phyloP scores from a whole-genome alignment of 2,797 vertebrate species.

The Picus viridis region DNA sequence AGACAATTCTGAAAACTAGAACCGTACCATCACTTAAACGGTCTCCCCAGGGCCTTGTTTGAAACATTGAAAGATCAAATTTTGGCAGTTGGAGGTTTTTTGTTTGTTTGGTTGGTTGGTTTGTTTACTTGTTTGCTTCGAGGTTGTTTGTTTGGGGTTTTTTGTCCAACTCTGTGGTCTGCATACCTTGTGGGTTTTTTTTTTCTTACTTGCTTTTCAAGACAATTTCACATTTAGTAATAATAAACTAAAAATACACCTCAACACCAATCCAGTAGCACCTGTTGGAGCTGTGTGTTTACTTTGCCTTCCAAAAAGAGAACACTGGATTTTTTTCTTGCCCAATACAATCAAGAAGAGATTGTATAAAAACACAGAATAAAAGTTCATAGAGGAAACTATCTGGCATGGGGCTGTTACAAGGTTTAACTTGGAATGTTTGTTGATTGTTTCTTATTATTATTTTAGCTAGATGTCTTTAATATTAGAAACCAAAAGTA shows the following conservation, averaged over 20 bases:
- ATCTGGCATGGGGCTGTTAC: background rate
- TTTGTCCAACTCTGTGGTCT: background rate
- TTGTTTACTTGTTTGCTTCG: too few relatives aligned
- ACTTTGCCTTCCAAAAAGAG: background rate
- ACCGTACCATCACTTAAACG: background rate
- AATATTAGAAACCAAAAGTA: background rate
- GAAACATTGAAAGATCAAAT: background rate
- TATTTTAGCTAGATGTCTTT: background rate
- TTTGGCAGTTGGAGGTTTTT: background rate
- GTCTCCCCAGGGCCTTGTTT: background rate
- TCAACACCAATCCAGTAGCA: background rate
- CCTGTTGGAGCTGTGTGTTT: background rate
- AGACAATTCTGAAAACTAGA: background rate
- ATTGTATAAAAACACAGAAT: background rate
- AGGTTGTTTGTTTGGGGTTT: too few relatives aligned
- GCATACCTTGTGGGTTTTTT: fast-evolving
- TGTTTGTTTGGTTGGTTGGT: background rate
- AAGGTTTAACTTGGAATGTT: background rate
- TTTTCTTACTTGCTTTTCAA: background rate
- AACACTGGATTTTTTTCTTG: background rate
- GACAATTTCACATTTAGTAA: background rate
- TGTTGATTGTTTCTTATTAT: background rate
- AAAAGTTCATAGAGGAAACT: background rate
- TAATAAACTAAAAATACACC: background rate
- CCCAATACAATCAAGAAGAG: background rate